Base-by-base conservation (phyloP, 2,797 vertebrate species). In the Coracias cyanogaster region DNA sequence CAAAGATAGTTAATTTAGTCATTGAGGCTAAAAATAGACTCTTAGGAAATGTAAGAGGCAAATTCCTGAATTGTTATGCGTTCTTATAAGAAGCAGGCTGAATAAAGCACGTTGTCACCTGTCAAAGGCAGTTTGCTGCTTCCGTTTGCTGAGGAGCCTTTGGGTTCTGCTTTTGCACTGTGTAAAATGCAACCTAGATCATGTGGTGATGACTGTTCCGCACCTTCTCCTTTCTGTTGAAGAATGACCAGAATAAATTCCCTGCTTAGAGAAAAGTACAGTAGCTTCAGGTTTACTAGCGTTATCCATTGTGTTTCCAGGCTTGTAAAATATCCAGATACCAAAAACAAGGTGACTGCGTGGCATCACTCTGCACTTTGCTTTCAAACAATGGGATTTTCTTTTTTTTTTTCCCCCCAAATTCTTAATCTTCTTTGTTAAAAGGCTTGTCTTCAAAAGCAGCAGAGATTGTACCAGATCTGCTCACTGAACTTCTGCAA, bases 61-160 rank as follows among this genome's bases (percentile, higher is more conserved):
- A 83, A 71, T 84, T 76, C 39, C 29, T 51, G 37, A 86, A 79
- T 55, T 45, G 29, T 80, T 95, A 45, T 45, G 22, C 25, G 20
- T 94, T 90, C 64, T 58, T 45, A 78, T 95, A 81, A 57, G 72
- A 84, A 89, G 33, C 62, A 84, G 31, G 77, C 55, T 55, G 46
- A 94, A 60, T 55, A 78, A 66, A 60, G 54, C 81, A 76, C 0
- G 0, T 83, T 94, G 70, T 83, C 57, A 43, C 67, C 92, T 94
- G 77, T 95, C 89, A 96, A 61, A 93, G 92, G 29, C 46, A 89
- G 33, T 96, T 96, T 91, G 24, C 48, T 76, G 73, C 71, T 93
- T 90, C 62, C 19, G 12, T 90, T 88, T 93, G 43, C 48, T 81
- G 35, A 52, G 61, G 60, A 60, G 61, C 65, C 88, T 85, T 93